phyloP scores from a whole-genome alignment of 1,140 invertebrate species.

The Pogonus chalceus region DNA sequence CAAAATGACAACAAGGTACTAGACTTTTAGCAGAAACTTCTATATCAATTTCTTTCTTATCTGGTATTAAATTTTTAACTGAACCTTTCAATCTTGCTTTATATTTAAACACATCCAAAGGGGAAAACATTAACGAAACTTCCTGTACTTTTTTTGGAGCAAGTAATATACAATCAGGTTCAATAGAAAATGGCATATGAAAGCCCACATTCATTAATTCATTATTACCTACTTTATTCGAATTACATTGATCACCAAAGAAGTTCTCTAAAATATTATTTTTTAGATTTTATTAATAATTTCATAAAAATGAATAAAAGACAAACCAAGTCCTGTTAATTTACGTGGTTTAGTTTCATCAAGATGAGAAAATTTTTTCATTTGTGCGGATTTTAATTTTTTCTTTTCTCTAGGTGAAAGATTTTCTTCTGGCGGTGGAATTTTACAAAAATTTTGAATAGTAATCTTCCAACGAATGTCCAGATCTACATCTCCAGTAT shows the following conservation, averaged over 20 bases:
- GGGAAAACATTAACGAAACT: conserved; percentile 22
- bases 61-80: conserved; percentile 17
- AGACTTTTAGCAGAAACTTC: conserved; percentile 26
- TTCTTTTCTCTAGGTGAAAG: no score
- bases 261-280: neutral
- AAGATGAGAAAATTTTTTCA: no score
- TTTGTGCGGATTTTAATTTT: no score
- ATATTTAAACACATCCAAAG: conserved; percentile 17
- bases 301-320: no score
- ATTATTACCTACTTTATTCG: no score
- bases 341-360: no score
- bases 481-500: conserved; percentile 17
- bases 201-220: no score
- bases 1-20: conserved; percentile 37
- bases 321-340: no score
- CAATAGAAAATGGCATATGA: conserved; percentile 18
- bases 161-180: conserved; percentile 13
- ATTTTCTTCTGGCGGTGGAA: no score
- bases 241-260: neutral
- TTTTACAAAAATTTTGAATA: no score
- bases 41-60: conserved; percentile 14
- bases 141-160: conserved; percentile 8
- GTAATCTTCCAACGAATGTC: conserved; percentile 17
- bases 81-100: conserved; percentile 11
- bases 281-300: no score